Evolutionary conservation across 2,113 vertebrate species (phyloP).

Genomic region (Silurus meridionalis): DNA sequence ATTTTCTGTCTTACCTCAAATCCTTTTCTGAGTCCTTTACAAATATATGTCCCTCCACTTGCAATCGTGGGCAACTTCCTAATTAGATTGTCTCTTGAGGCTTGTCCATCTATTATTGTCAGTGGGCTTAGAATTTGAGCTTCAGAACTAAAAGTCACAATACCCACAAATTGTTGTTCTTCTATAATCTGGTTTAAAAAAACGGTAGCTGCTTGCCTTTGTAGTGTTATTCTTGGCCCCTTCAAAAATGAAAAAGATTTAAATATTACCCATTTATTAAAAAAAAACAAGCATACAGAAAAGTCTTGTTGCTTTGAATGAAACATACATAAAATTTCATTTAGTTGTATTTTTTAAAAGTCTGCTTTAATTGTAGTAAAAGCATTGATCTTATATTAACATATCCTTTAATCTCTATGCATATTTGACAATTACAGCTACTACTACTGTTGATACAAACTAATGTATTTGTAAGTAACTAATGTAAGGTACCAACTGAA

Average conservation of each 20-base stretch:
- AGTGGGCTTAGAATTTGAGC: background rate
- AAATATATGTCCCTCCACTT: background rate
- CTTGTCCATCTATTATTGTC: slow-evolving; percentile 28
- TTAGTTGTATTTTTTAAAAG: too few relatives aligned
- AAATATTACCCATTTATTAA: background rate
- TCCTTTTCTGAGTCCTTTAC: slow-evolving; percentile 34
- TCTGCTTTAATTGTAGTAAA: too few relatives aligned
- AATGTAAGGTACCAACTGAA: too few relatives aligned
- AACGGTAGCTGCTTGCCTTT: slow-evolving; percentile 65
- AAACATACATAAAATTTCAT: too few relatives aligned
- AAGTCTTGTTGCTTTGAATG: background rate
- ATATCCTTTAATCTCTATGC: too few relatives aligned
- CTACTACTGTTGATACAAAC: too few relatives aligned
- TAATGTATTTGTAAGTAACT: too few relatives aligned
- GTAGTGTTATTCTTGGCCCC: slow-evolving; percentile 47
- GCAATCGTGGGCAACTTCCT: background rate
- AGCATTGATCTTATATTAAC: too few relatives aligned
- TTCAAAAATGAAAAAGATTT: slow-evolving; percentile 8
- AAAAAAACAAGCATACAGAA: background rate
- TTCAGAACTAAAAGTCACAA: slow-evolving; percentile 40
- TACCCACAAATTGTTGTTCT: slow-evolving; percentile 62
- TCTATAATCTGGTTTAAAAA: slow-evolving; percentile 69
- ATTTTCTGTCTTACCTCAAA: slow-evolving; percentile 32
- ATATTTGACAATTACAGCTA: too few relatives aligned
- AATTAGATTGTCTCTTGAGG: slow-evolving; percentile 27